Base-by-base conservation (phyloP, 2,113 vertebrate species). In the Platichthys stellatus region DNA sequence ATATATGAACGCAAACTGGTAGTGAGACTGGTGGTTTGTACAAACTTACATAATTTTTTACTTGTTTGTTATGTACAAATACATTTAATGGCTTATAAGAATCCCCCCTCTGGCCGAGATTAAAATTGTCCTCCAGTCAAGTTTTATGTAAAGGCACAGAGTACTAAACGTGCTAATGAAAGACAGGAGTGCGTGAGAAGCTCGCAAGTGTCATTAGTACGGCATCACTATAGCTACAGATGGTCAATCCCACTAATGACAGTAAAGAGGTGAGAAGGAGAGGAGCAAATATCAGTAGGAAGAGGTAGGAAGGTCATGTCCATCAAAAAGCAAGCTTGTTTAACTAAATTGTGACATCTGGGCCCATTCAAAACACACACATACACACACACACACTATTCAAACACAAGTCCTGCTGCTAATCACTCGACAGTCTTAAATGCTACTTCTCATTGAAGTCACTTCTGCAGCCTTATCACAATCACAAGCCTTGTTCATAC, bases 351-450 rank as follows among this genome's bases (percentile, higher is more conserved):
- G 31, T 49, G 69, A 83, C 69, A 75, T 68, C 62, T 72, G 51
- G 63, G 74, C 69, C 12, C 10, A 2, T 21, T 76, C 31, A 72
- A 58, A 20, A 43, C 47, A 43, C n/a, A 65, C 51, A 43, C 47
- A 43, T n/a, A 65, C 40, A 15, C 57, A 66, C 35, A 45, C 54
- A 21, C 7, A 0, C 35, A 38, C 35, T 38, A 38, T 20, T 65
- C 53, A 40, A 40, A 40, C 59, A 78, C 74, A 71, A 2, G 11
- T 24, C 17, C 54, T 77, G 79, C 72, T 58, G 31, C 17, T 69
- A 77, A 65, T 20, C 68, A 81, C 76, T 74, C 49, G 18, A 75
- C 43, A 65, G 51, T 73, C 71, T 73, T 81, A 78, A 76, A 76
- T 53, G 45, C 18, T 56, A 35, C 58, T 74, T 69, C 63, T 75